A percentile compares a stretch with the other conserved stretches of the same genome.
These are phyloP conservation scores for Acanthoscelides obtectus DNA, from an alignment of 2,888 invertebrate genomes.

Conservation along the genomic window DNA sequence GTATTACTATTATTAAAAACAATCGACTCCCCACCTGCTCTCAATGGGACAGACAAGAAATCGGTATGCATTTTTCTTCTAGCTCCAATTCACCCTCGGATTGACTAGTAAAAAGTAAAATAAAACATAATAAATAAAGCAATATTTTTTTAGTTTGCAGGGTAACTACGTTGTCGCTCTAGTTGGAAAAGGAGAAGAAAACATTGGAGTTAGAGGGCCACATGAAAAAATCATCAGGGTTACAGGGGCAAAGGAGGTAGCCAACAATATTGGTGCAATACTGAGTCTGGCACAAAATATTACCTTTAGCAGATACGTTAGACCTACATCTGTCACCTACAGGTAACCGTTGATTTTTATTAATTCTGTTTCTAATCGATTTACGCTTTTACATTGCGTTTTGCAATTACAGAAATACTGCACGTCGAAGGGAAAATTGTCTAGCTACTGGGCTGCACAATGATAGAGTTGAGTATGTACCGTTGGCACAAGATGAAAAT, in stretches of 20 bases:
- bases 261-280: conserved; percentile 57
- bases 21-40: too few relatives aligned
- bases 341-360: conserved; percentile 28
- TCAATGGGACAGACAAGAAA: too few relatives aligned
- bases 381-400: conserved; percentile 5
- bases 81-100: too few relatives aligned
- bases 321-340: conserved; percentile 56
- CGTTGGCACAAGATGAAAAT: conserved; percentile 49
- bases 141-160: conserved; percentile 45
- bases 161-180: conserved; percentile 59
- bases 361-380: background rate
- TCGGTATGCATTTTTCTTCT: too few relatives aligned
- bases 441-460: conserved; percentile 53
- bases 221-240: conserved; percentile 66
- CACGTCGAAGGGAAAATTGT: conserved; percentile 50
- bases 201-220: conserved; percentile 57
- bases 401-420: conserved; percentile 33
- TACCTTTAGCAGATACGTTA: conserved; percentile 58
- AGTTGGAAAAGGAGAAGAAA: conserved; percentile 62
- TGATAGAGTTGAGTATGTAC: conserved; percentile 52
- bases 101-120: too few relatives aligned
- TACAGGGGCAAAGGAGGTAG: conserved; percentile 54
- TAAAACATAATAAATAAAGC: too few relatives aligned
- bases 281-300: conserved; percentile 59
- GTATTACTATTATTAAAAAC: too few relatives aligned